Evolutionary conservation across 92 coral and sea anemone genomes (phyloP), one percentile per base, ranked within the genome.

Genomic region (Siderastrea siderea): DNA sequence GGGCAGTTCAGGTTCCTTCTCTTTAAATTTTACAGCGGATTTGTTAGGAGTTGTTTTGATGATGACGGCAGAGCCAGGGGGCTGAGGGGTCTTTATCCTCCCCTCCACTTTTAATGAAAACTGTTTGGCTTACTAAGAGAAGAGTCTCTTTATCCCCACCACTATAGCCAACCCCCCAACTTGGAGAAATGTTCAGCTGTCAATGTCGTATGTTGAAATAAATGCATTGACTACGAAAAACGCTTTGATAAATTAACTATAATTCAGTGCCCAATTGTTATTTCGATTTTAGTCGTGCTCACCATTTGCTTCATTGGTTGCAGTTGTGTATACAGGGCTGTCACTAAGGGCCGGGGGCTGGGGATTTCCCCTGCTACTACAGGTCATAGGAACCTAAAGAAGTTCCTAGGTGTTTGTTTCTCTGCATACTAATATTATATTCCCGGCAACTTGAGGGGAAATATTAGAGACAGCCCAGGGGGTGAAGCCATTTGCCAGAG

Each of bases 401-500:
- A 3, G 2, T 57, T 14, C 61, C 61, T 57, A 57, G 61, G 2
- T 57, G 61, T 57, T 57, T 14, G 13, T 57, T 57, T 57, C 13
- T 14, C 61, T 8, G 61, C 14, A 10, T 57, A 57, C 61, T 26
- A 26, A 26, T 57, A 57, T 57, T 57, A 57, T 57, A 14, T 57
- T 57, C 61, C 61, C 61, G 13, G 61, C 61, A 26, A 26, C 38
- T 26, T 57, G 13, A 57, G 61, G 13, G 13, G 11, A 14, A 57
- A 57, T 14, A 57, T 57, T 57, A 8, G 14, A 57, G 61, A 57
- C 13, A 6, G 61, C 61, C 9, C 61, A 57, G 26, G 83, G 85
- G 50, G 92, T 87, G 52, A 84, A 90, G 43, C 96, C 96, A 93
- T 91, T 93, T n/a, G 92, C 90, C 7, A 90, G 63, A 16, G 92